Evolutionary conservation across 2,888 invertebrate species (phyloP), one percentile per base, ranked within the genome.

Genomic region (Ephialtes manifestator): DNA sequence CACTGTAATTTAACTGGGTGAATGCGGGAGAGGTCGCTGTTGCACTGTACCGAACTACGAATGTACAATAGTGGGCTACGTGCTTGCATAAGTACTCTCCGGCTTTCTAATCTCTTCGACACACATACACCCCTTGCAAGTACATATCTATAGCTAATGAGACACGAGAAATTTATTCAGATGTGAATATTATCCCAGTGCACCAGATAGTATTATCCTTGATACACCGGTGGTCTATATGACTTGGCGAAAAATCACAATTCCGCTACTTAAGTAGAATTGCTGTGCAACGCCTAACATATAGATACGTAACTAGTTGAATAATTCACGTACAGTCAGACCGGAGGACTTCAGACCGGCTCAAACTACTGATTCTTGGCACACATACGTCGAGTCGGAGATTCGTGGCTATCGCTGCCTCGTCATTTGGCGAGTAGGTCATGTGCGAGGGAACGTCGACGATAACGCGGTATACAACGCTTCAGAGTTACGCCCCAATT

Each of bases 41-140:
- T 51, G 74, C 79, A 20, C 46, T 60, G 20, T 51, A 63, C 70
- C 24, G 18, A 65, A 81, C 68, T 51, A 48, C 65, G 43, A 65
- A 79, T 70, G 53, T 67, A 71, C 81, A 72, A 63, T 28, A 15
- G 76, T 80, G 28, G 48, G 31, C n/a, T 71, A 80, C 68, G 60
- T 55, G 74, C 79, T 75, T 18, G 55, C 68, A 75, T 51, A 63
- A 72, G 79, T 75, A 46, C 55, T 43, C 55, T 43, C 71, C 35
- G 58, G 39, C 71, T 77, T 78, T 67, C 83, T 86, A 81, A 86
- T 86, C 81, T 71, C 81, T 70, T 76, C 51, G 81, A 71, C 80
- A 80, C 53, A 80, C 39, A 80, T 72, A 53, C 46, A 51, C 60
- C 28, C 11, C 18, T 46, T 18, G 11, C 55, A 13, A 43, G 20